Conservation (phyloP, 1,140 invertebrate genomes). For the Cotesia vestalis region DNA sequence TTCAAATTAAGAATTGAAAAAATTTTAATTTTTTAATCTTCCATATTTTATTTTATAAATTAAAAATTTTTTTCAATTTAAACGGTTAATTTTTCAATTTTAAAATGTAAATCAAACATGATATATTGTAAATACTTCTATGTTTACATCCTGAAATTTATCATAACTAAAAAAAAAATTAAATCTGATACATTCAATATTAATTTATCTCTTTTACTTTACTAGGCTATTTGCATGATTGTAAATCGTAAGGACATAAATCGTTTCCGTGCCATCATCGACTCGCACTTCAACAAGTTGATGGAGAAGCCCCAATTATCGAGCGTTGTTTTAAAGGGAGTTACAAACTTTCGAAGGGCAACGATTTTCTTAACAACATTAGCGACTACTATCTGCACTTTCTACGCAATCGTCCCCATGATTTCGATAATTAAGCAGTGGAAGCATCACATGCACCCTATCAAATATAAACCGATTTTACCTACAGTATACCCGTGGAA, state of each 20-base stretch:
- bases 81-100: too few species aligned
- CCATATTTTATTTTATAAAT: too few species aligned
- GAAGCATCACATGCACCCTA: conserved; percentile 4
- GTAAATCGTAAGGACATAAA: too few species aligned
- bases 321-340: background rate
- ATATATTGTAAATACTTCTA: too few species aligned
- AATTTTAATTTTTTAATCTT: too few species aligned
- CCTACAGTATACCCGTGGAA: conserved; percentile 32
- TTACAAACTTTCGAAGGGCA: background rate
- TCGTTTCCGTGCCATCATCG: too few species aligned
- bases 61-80: too few species aligned
- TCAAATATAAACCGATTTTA: conserved; percentile 30
- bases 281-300: too few species aligned
- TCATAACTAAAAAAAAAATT: too few species aligned
- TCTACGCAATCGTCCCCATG: background rate
- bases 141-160: too few species aligned
- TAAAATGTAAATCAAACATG: too few species aligned
- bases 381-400: background rate
- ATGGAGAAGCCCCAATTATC: background rate
- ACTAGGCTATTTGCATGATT: background rate
- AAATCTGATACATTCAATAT: background rate
- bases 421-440: background rate
- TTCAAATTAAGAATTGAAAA: too few species aligned
- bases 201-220: background rate
- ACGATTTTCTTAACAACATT: background rate